Percentiles rank a stretch among this genome's conserved stretches.
Evolutionary conservation across 1,140 invertebrate genomes (phyloP).

Genomic region (Piezodorus guildinii): DNA sequence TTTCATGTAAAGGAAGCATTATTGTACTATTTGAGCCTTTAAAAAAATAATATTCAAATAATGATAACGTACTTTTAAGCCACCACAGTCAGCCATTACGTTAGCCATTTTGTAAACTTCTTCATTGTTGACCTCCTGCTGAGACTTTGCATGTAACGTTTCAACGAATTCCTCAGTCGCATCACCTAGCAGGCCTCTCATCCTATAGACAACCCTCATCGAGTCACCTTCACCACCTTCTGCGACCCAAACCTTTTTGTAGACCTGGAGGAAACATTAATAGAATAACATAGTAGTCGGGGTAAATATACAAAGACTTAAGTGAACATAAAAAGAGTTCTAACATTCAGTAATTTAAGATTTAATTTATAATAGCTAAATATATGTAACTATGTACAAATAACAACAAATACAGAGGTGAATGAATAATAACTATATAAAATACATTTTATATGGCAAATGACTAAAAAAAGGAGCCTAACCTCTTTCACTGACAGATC

Average conservation of each 20-base stretch:
- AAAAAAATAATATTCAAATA: not conserved
- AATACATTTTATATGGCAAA: too few relatives aligned
- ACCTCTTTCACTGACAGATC: conserved; percentile 93
- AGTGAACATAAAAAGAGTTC: too few relatives aligned
- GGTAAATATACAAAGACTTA: too few relatives aligned
- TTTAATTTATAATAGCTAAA: too few relatives aligned
- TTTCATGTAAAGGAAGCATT: not conserved
- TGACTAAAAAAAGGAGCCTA: not conserved
- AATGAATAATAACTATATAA: too few relatives aligned
- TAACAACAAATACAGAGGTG: too few relatives aligned
- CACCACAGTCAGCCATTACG: conserved; percentile 74
- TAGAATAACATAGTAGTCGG: too few relatives aligned
- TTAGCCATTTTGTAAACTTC: conserved; percentile 73
- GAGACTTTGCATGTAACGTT: conserved; percentile 71
- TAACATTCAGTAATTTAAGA: too few relatives aligned
- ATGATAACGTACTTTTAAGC: conserved; percentile 51
- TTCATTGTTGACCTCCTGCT: conserved; percentile 86
- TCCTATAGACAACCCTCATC: conserved; percentile 97
- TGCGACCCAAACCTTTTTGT: conserved; percentile 49
- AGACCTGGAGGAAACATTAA: conserved; percentile 34
- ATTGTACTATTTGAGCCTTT: not conserved
- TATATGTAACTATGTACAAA: too few relatives aligned
- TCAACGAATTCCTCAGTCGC: conserved; percentile 98
- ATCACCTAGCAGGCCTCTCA: conserved; percentile 91
- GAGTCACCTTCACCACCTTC: conserved; percentile 40